Base-by-base conservation (phyloP, 2,797 vertebrate genomes). In the Corythornis leucogaster region DNA sequence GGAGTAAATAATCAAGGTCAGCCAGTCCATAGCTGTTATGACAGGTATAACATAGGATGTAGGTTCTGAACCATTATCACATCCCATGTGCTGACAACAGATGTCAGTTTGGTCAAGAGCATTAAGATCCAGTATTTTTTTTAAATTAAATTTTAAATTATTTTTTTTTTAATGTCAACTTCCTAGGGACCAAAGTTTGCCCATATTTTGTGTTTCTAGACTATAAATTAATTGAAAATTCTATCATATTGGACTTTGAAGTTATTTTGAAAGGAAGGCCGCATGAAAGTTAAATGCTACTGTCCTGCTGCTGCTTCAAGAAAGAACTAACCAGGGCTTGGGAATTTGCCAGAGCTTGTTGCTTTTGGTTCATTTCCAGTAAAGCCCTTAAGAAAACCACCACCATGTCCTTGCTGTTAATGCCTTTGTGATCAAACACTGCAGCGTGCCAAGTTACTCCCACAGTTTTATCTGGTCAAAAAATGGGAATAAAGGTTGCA, bases 261-360 rank as follows among this genome's bases (percentile, higher is more conserved):
- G 19, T 59, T 86, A 51, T 64, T 96, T 95, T 86, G 73, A 68
- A 92, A 89, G 64, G 58, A 80, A 67, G 51, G 30, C 33, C n/a
- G 5, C 59, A 18, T 58, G n/a, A 48, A 90, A 85, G 61, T 80
- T 90, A 46, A 26, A 80, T 92, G 81, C 81, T 94, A 76, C 88
- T 93, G 70, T 87, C 48, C 14, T 84, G 22, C 45, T 73, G 38
- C 79, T 88, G 5, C 76, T 90, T 86, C 67, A 48, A 63, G 73
- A 13, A 94, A 71, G 77, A 92, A 90, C 74, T 87, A 94, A 68
- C 20, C 53, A 55, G 58, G 63, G 40, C 35, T 94, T 93, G 85
- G 69, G 81, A 93, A 54, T 94, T 92, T 82, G 81, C 85, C 94
- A 93, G 77, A 91, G 24, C 33, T 85, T 96, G 88, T 90, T 93